These are phyloP conservation scores for Mareca penelope DNA, from an alignment of 2,797 vertebrate genomes.

Conservation along the genomic window DNA sequence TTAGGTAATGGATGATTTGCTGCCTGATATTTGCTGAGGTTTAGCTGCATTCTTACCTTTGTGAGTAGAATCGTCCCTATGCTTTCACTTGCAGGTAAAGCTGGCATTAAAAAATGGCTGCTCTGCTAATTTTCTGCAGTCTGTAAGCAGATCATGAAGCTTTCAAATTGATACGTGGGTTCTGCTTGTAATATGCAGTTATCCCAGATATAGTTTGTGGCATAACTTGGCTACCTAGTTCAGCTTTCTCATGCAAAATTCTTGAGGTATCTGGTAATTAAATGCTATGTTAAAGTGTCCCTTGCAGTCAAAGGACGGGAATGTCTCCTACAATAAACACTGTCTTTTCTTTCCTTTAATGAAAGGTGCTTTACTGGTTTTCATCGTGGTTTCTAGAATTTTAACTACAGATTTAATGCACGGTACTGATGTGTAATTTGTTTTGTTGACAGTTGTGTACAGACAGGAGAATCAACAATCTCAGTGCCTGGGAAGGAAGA, in stretches of 20 bases:
- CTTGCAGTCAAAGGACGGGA: background rate
- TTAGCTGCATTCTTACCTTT: background rate
- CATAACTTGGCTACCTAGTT: background rate
- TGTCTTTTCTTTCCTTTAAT: background rate
- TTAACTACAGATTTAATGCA: background rate
- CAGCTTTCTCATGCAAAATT: background rate
- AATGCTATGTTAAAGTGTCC: background rate
- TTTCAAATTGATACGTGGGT: background rate
- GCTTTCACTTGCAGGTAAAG: background rate
- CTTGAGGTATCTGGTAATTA: background rate
- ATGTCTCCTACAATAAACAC: background rate
- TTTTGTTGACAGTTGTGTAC: background rate
- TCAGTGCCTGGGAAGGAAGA: background rate
- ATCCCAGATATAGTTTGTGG: background rate
- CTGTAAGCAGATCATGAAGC: background rate
- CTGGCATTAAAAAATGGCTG: background rate
- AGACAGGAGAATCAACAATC: background rate
- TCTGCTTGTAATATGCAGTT: background rate
- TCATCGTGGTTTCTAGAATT: background rate
- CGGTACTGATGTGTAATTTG: background rate
- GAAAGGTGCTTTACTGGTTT: background rate
- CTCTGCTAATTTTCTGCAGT: background rate
- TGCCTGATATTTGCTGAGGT: background rate
- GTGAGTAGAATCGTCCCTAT: background rate
- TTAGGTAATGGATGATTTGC: background rate